Conservation (phyloP, 2,888 invertebrate species). For the Hypolimnas misippus region DNA sequence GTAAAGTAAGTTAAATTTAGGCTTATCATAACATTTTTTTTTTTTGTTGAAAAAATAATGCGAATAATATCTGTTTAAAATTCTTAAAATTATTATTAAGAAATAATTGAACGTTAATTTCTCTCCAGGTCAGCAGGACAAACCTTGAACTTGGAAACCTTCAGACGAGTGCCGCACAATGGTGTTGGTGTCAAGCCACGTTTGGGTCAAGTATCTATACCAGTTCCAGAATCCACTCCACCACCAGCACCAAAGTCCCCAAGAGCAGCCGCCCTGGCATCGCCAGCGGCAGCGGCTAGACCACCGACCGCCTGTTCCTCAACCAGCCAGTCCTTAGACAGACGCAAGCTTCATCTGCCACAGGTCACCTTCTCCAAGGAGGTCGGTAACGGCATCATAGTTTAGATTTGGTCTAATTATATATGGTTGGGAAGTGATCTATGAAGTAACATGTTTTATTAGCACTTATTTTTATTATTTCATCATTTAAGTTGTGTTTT, state of each 20-base stretch:
- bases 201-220: slow-evolving; percentile 61
- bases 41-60: not conserved
- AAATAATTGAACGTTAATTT: not conserved
- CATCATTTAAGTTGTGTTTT: not conserved
- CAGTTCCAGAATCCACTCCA: slow-evolving; percentile 69
- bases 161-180: slow-evolving; percentile 83
- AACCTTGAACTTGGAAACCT: slow-evolving; percentile 88
- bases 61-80: not conserved
- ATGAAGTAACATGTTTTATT: slow-evolving; percentile 17
- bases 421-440: slow-evolving; percentile 16
- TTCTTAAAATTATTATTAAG: not conserved
- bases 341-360: slow-evolving; percentile 88
- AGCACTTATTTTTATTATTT: slow-evolving; percentile 2
- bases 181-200: slow-evolving; percentile 63
- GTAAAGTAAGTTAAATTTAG: slow-evolving; percentile 89
- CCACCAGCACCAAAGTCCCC: slow-evolving; percentile 75
- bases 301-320: slow-evolving; percentile 89
- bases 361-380: slow-evolving; percentile 95
- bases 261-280: slow-evolving; percentile 62
- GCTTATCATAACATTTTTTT: too few relatives aligned
- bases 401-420: slow-evolving; percentile 71
- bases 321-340: slow-evolving; percentile 85
- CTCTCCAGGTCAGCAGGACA: slow-evolving; percentile 85
- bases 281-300: slow-evolving; percentile 75
- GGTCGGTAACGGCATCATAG: slow-evolving; percentile 95